phyloP scores from a whole-genome alignment of 2,888 invertebrate species.

The Cataglyphis cursor region DNA sequence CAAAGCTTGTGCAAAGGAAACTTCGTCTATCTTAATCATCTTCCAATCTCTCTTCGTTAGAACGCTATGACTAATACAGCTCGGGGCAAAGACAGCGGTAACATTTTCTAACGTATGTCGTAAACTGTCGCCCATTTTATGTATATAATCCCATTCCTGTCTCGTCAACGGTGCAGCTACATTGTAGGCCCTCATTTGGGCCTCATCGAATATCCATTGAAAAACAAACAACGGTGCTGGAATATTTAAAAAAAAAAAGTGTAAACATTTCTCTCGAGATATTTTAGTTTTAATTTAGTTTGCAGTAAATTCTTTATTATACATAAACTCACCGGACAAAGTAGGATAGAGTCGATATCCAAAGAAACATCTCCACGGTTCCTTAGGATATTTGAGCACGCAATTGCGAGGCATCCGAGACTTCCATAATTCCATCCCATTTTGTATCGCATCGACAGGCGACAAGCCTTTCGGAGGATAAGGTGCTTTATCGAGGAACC shows the following conservation, averaged over 20 bases:
- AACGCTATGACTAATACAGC: slow-evolving; percentile 97
- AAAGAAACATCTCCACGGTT: slow-evolving; percentile 97
- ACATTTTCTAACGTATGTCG: slow-evolving; percentile 94
- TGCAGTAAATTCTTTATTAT: background rate
- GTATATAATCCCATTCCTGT: slow-evolving; percentile 97
- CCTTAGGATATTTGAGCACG: slow-evolving; percentile 89
- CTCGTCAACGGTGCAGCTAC: slow-evolving; percentile 96
- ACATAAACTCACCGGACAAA: slow-evolving; percentile 90
- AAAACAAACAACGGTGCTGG: slow-evolving; percentile 96
- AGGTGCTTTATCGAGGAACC: slow-evolving; percentile 96
- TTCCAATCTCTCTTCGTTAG: slow-evolving; percentile 96
- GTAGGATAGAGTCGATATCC: slow-evolving; percentile 96
- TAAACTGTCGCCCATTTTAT: slow-evolving; percentile 95
- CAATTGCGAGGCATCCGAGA: slow-evolving; percentile 94
- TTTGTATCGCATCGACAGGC: slow-evolving; percentile 90
- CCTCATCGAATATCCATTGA: slow-evolving; percentile 98
- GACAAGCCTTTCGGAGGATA: slow-evolving; percentile 89
- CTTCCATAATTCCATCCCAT: slow-evolving; percentile 93
- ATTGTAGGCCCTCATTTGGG: slow-evolving; percentile 97
- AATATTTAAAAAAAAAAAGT: slow-evolving; percentile 67
- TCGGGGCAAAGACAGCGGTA: slow-evolving; percentile 96
- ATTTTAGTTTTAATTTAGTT: slow-evolving; percentile 8
- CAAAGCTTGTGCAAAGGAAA: slow-evolving; percentile 94
- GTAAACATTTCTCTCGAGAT: slow-evolving; percentile 29
- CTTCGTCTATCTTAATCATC: slow-evolving; percentile 93